These are phyloP conservation scores for Hecatera dysodea DNA, from an alignment of 2,888 invertebrate genomes.

Conservation along the genomic window DNA sequence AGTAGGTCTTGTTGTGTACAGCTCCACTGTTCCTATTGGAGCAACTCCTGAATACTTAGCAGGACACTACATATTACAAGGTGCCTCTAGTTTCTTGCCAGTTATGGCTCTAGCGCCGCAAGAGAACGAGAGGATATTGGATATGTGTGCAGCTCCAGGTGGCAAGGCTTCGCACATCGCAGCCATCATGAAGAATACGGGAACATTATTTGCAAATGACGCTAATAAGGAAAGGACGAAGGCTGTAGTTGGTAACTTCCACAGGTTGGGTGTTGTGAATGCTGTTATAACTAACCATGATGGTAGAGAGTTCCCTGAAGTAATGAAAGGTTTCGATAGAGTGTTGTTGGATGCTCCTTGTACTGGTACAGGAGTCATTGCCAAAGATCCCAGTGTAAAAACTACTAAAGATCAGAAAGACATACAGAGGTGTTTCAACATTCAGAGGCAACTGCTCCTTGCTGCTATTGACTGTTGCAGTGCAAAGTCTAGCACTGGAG, in stretches of 20 bases:
- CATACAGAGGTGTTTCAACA: slow-evolving; percentile 96
- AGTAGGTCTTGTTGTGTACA: slow-evolving; percentile 98
- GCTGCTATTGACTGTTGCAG: slow-evolving; percentile 99
- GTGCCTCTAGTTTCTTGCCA: slow-evolving; percentile 98
- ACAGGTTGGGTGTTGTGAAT: slow-evolving; percentile 98
- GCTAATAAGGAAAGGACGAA: slow-evolving; percentile 96
- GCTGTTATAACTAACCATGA: slow-evolving; percentile 97
- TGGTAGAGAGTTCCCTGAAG: slow-evolving; percentile 95
- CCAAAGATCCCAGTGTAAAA: slow-evolving; percentile 99
- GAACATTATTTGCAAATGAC: slow-evolving; percentile 98
- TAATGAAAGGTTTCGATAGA: slow-evolving; percentile 98
- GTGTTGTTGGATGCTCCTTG: slow-evolving; percentile 99
- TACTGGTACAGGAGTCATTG: slow-evolving; percentile 99
- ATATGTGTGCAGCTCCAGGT: slow-evolving; percentile 99
- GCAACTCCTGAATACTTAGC: slow-evolving; percentile 99
- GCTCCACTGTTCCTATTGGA: slow-evolving; percentile 98
- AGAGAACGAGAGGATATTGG: slow-evolving; percentile 98
- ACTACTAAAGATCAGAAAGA: slow-evolving; percentile 97
- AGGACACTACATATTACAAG: slow-evolving; percentile 99
- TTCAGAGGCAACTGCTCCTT: slow-evolving; percentile 97
- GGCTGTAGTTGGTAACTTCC: slow-evolving; percentile 98
- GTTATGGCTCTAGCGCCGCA: slow-evolving; percentile 99
- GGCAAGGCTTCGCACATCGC: slow-evolving; percentile 99
- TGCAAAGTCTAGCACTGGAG: slow-evolving; percentile 97
- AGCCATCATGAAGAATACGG: slow-evolving; percentile 99